Conservation (phyloP, 2,797 vertebrate species). For the Amphiprion clarkii region DNA sequence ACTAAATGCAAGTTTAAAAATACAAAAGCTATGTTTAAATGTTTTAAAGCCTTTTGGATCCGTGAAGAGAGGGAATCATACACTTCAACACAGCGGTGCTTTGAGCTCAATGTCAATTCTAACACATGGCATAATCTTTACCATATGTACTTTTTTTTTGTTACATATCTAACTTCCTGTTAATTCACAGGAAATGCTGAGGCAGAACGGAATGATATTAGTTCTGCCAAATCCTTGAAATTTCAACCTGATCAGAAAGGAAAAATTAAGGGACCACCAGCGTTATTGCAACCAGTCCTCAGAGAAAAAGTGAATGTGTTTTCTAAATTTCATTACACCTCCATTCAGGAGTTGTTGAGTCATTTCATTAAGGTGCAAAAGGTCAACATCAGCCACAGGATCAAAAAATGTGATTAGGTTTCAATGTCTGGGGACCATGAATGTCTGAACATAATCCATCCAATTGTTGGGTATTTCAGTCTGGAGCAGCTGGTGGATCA, state of each 20-base stretch:
- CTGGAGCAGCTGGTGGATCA: not conserved
- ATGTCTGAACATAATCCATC: not conserved
- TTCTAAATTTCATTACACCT: not conserved
- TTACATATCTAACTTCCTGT: too few relatives aligned
- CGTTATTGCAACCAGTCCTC: not conserved
- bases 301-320: not conserved
- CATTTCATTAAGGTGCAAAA: conserved; percentile 1
- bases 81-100: too few relatives aligned
- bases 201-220: not conserved
- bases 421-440: not conserved
- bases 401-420: not conserved
- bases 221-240: not conserved
- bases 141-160: too few relatives aligned
- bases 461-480: not conserved
- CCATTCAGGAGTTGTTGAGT: not conserved
- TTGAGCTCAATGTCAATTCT: too few relatives aligned
- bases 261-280: not conserved
- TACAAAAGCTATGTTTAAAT: too few relatives aligned
- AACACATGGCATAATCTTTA: not conserved
- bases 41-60: too few relatives aligned
- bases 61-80: too few relatives aligned
- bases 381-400: not conserved
- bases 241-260: not conserved
- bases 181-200: not conserved
- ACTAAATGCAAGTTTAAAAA: not conserved